A percentile compares a stretch with the other conserved stretches of the same genome.
These are phyloP conservation scores for Gonatopus flavifemur DNA, from an alignment of 1,140 invertebrate species.

Conservation along the genomic window DNA sequence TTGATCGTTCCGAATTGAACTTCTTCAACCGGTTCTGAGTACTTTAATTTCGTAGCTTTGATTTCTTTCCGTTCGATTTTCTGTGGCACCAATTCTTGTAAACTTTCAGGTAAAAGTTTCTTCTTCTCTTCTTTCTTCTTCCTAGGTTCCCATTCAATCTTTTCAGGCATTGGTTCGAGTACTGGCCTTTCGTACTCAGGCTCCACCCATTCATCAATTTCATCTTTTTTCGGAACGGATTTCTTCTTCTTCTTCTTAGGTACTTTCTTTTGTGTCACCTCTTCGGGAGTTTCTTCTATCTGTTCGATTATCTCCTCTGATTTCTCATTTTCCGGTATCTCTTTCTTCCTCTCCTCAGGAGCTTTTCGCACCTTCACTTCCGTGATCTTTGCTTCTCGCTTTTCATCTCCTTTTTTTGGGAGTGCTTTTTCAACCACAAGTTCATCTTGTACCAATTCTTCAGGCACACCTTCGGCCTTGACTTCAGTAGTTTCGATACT, in stretches of 20 bases:
- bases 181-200: constrained; percentile 56
- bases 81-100: constrained; percentile 42
- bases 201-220: constrained; percentile 56
- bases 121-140: constrained; percentile 53
- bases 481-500: constrained; percentile 30
- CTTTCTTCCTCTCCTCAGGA: constrained; percentile 18
- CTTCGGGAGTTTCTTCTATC: constrained; percentile 5
- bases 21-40: constrained; percentile 48
- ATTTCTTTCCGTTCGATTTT: constrained; percentile 55
- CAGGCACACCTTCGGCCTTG: constrained; percentile 6
- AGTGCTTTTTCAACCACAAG: constrained; percentile 18
- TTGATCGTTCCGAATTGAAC: constrained; percentile 65
- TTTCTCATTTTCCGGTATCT: constrained; percentile 19
- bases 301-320: constrained; percentile 12
- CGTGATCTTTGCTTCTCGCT: constrained; percentile 19
- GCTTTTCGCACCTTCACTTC: constrained; percentile 24
- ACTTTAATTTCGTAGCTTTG: constrained; percentile 53
- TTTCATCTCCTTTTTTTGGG: constrained; percentile 15
- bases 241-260: constrained; percentile 50
- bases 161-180: constrained; percentile 52
- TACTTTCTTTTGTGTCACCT: constrained; percentile 36
- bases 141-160: constrained; percentile 51
- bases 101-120: constrained; percentile 28
- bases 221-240: constrained; percentile 43
- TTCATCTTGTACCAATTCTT: constrained; percentile 17